A percentile compares a stretch with the other conserved stretches of the same genome.
Evolutionary conservation across 2,888 invertebrate species (phyloP).

Genomic region (Lasioglossum pauxillum): DNA sequence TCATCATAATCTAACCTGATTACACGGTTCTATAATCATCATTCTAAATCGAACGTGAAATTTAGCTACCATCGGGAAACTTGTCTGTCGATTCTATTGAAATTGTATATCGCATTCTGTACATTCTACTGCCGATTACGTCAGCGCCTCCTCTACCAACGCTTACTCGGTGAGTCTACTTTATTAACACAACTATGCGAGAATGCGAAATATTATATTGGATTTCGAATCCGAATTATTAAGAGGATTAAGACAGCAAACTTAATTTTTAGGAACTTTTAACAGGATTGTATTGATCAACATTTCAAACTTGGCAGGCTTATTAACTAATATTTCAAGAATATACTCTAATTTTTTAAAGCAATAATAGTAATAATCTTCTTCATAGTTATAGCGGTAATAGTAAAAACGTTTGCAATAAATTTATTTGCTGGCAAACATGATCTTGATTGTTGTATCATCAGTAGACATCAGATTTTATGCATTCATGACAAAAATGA

Average conservation of each 20-base stretch:
- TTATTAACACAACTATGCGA: constrained; percentile 47
- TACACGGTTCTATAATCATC: constrained; percentile 18
- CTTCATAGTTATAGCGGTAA: neutral
- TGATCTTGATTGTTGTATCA: too few relatives aligned
- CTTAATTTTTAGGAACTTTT: neutral
- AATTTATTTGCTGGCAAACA: too few relatives aligned
- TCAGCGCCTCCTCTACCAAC: constrained; percentile 19
- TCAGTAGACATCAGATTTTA: too few relatives aligned
- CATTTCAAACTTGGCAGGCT: neutral
- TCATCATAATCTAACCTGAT: constrained; percentile 21
- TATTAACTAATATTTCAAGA: neutral
- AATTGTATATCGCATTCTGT: constrained; percentile 35
- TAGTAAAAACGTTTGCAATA: neutral
- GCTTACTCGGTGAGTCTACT: constrained; percentile 33
- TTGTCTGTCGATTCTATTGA: constrained; percentile 31
- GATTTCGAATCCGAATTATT: constrained; percentile 60
- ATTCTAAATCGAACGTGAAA: neutral
- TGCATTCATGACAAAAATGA: too few relatives aligned
- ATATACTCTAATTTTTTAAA: neutral
- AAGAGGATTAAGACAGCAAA: neutral
- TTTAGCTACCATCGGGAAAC: constrained; percentile 30
- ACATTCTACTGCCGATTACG: constrained; percentile 33
- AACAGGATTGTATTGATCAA: neutral
- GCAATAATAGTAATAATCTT: neutral
- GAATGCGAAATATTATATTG: constrained; percentile 54